Evolutionary conservation across 2,888 invertebrate species (phyloP), one percentile per base, ranked within the genome.

Genomic region (Rhodophaea formosa): DNA sequence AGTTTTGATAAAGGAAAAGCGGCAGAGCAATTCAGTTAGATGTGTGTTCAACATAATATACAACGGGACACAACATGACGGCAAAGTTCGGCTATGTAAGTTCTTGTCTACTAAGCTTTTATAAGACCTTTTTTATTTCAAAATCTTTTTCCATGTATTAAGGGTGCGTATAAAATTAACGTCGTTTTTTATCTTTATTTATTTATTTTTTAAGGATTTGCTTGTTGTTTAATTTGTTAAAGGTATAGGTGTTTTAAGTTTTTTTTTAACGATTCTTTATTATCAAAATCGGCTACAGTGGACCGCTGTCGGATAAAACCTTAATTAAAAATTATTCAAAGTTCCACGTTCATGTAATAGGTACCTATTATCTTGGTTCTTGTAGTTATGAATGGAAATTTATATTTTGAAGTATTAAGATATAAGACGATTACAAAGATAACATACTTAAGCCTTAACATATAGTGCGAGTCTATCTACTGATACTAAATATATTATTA

Each of bases 81-180:
- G 92, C 91, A 92, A 91, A 91, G 89, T 89, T 91, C 84, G 91
- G 92, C 92, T 92, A 92, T 92, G 92, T 92, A 79, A 86, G 92
- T 91, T 66, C 23, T 23, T 23, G 17, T 29, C 16, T 45, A 45
- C 12, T 17, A 17, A 8, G n/a, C 32, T 51, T 15, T 14, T 30
- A 12, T 30, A 39, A 45, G 44, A 53, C 63, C 61, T 60, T 59
- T 59, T n/a, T n/a, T n/a, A n/a, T n/a, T n/a, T n/a, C n/a, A n/a
- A n/a, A n/a, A n/a, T n/a, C n/a, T n/a, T n/a, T n/a, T n/a, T n/a
- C n/a, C n/a, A n/a, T 32, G 32, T 10, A 32, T 32, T 10, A 5
- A 0, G 6, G n/a, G 8, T n/a, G n/a, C 39, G 39, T 39, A n/a
- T 5, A 23, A 23, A 23, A 3, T 23, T 2, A 23, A 23, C 23